These are phyloP conservation scores for Camelus bactrianus DNA, from an alignment of 2,113 vertebrate genomes.

Conservation along the genomic window DNA sequence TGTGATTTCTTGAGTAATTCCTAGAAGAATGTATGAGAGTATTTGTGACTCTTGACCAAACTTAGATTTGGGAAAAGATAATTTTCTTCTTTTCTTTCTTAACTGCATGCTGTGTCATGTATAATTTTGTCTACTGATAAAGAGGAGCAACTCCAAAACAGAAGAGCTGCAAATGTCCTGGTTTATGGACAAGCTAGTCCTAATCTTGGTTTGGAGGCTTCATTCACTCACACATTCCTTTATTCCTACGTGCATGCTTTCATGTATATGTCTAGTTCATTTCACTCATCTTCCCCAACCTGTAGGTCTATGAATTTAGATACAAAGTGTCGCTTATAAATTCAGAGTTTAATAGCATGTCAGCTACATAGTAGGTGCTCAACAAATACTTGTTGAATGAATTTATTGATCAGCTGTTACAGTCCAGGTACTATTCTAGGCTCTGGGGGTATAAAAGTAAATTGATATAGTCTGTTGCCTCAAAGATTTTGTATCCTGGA, in stretches of 20 bases:
- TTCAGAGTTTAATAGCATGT: not conserved
- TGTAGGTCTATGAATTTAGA: not conserved
- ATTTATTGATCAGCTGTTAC: slow-evolving; percentile 4
- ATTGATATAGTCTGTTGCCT: slow-evolving; percentile 1
- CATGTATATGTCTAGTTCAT: not conserved
- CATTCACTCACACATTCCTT: not conserved
- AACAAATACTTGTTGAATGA: not conserved
- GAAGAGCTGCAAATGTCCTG: not conserved
- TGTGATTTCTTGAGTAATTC: not conserved
- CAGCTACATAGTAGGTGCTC: not conserved
- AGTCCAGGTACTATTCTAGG: not conserved
- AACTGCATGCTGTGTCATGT: not conserved
- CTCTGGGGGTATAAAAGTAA: not conserved
- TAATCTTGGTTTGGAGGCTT: not conserved
- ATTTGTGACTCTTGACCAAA: not conserved
- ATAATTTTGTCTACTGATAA: not conserved
- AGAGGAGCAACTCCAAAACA: not conserved
- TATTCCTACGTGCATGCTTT: not conserved
- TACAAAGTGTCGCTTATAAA: not conserved
- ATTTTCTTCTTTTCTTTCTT: not conserved
- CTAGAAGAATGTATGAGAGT: not conserved
- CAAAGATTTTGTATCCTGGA: not conserved
- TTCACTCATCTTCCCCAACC: not conserved
- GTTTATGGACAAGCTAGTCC: not conserved
- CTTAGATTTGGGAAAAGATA: not conserved